phyloP scores from a whole-genome alignment of 2,113 vertebrate species.

The Cyphotilapia sp. region DNA sequence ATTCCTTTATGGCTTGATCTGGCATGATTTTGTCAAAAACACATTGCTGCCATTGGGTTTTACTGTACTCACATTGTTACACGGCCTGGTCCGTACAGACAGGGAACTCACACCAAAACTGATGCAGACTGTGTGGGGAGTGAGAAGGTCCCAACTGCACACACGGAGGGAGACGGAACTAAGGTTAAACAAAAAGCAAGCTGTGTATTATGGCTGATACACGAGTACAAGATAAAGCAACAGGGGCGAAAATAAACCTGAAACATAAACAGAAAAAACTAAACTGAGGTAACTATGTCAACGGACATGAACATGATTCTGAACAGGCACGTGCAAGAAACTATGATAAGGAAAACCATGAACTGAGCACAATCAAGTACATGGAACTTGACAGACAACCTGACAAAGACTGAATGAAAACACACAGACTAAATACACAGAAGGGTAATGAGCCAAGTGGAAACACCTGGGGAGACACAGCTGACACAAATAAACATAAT shows the following conservation, averaged over 20 bases:
- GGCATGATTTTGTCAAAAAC: background rate
- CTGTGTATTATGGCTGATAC: background rate
- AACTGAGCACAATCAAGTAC: background rate
- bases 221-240: background rate
- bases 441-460: background rate
- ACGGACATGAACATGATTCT: rapidly evolving
- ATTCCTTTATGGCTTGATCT: rapidly evolving
- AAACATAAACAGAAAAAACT: background rate
- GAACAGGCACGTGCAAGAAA: background rate
- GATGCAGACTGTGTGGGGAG: background rate
- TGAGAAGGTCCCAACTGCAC: rapidly evolving
- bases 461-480: background rate
- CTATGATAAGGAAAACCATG: rapidly evolving
- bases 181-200: background rate
- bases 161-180: rapidly evolving
- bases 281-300: background rate
- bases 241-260: background rate
- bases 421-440: background rate
- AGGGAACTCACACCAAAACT: background rate
- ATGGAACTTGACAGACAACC: background rate
- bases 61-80: background rate
- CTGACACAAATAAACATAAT: background rate
- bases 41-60: background rate
- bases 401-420: background rate
- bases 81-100: rapidly evolving